phyloP scores from a whole-genome alignment of 2,888 invertebrate genomes.

The Tubulanus polymorphus region DNA sequence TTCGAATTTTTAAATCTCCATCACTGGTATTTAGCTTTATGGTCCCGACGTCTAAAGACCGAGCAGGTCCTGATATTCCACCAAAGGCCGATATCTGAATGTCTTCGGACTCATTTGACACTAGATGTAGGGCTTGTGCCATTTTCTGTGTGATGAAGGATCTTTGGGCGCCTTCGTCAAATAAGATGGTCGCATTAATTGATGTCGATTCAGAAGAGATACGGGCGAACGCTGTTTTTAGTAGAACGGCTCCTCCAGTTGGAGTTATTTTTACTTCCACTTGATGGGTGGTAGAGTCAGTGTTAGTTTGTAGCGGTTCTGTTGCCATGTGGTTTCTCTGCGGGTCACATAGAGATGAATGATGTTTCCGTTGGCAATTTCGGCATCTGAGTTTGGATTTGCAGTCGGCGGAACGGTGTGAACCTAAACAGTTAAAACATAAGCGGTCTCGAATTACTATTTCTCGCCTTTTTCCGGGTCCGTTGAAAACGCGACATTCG shows the following conservation, averaged over 20 bases:
- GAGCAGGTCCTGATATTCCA: not conserved
- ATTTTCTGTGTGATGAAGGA: slow-evolving; percentile 15
- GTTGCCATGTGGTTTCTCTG: too few relatives aligned
- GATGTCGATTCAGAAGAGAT: not conserved
- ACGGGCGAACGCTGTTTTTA: slow-evolving; percentile 15
- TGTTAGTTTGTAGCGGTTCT: too few relatives aligned
- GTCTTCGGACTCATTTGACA: slow-evolving; percentile 6
- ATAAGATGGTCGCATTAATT: slow-evolving; percentile 13
- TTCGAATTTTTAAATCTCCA: slow-evolving; percentile 12
- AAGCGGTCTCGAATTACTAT: not conserved
- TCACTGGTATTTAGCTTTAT: slow-evolving; percentile 9
- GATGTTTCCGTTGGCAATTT: slow-evolving; percentile 7
- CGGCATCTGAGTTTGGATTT: slow-evolving; percentile 4
- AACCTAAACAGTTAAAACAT: slow-evolving; percentile 12
- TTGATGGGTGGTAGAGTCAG: too few relatives aligned
- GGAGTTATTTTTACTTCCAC: too few relatives aligned
- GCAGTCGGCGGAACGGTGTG: slow-evolving; percentile 5
- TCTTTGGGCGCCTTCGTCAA: slow-evolving; percentile 16
- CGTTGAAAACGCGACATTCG: too few relatives aligned
- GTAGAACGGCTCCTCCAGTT: too few relatives aligned
- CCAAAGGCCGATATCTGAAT: slow-evolving; percentile 15
- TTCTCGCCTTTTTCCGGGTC: not conserved
- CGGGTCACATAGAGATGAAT: slow-evolving; percentile 2
- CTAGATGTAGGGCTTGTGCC: slow-evolving; percentile 14
- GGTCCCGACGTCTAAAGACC: slow-evolving; percentile 6